Percentiles rank a stretch among this genome's conserved stretches.
phyloP scores from a whole-genome alignment of 2,888 invertebrate species.

The Scaptomyza tumidula region DNA sequence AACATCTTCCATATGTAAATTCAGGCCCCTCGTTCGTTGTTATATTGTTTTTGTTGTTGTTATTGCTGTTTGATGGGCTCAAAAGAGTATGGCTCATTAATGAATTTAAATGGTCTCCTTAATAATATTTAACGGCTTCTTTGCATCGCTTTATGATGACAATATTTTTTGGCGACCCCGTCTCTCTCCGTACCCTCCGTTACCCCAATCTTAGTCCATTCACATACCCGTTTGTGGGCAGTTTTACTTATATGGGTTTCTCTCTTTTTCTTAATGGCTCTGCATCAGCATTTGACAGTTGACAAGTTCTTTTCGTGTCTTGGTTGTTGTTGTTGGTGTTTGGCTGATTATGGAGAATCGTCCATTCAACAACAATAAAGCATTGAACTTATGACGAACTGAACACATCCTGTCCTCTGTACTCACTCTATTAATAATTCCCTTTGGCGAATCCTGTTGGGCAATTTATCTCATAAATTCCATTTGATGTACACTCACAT shows the following conservation, averaged over 20 bases:
- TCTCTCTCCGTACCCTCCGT: background rate
- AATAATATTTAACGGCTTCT: constrained; percentile 84
- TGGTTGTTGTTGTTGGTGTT: constrained; percentile 5
- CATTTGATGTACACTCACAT: constrained; percentile 69
- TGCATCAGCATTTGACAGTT: constrained; percentile 77
- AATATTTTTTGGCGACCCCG: constrained; percentile 78
- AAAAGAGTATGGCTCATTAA: constrained; percentile 82
- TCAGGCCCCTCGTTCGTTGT: constrained; percentile 29
- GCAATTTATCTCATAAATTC: constrained; percentile 79
- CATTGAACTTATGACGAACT: constrained; percentile 66
- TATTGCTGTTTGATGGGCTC: constrained; percentile 39
- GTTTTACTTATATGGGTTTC: constrained; percentile 65
- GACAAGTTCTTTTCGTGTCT: constrained; percentile 75
- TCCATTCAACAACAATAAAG: constrained; percentile 39
- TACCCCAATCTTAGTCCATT: background rate
- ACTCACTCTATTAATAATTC: constrained; percentile 79
- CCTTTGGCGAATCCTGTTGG: constrained; percentile 71
- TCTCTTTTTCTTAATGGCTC: constrained; percentile 75
- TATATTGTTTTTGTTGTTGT: constrained; percentile 22
- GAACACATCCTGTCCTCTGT: constrained; percentile 2
- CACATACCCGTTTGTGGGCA: constrained; percentile 8
- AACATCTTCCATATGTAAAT: constrained; percentile 73
- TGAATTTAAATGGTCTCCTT: constrained; percentile 85
- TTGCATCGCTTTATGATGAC: constrained; percentile 84
- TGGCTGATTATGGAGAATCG: background rate